A percentile compares a stretch with the other conserved stretches of the same genome.
Evolutionary conservation across 2,797 vertebrate genomes (phyloP).

Genomic region (Rousettus madagascariensis): DNA sequence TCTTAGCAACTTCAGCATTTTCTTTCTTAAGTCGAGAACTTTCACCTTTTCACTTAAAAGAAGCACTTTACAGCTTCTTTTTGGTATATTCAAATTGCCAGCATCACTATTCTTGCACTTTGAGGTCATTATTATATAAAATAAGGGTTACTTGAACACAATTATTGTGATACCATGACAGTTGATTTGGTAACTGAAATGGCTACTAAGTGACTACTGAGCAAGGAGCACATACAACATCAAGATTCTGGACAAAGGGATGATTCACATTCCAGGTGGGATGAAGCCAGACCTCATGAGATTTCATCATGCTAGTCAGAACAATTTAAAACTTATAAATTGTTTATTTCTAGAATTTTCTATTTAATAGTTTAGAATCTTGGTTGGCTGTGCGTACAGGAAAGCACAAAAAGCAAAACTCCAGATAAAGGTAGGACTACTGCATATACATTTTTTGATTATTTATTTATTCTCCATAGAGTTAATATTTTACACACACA

Average conservation of each 20-base stretch:
- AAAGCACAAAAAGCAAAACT: neutral
- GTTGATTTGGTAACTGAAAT: neutral
- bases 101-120: neutral
- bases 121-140: neutral
- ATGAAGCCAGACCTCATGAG: neutral
- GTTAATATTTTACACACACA: neutral
- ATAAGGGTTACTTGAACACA: neutral
- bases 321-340: neutral
- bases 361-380: neutral
- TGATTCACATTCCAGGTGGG: neutral
- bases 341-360: neutral
- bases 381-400: neutral
- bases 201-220: neutral
- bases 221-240: accelerated
- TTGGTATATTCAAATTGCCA: neutral
- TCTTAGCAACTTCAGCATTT: neutral
- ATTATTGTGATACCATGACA: neutral
- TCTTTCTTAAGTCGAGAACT: neutral
- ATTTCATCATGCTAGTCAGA: neutral
- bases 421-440: neutral
- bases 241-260: neutral
- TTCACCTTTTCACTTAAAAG: neutral
- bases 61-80: neutral
- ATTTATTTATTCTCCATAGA: neutral
- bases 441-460: neutral